These are phyloP conservation scores for Charina bottae DNA, from an alignment of 2,113 vertebrate genomes.

Conservation along the genomic window DNA sequence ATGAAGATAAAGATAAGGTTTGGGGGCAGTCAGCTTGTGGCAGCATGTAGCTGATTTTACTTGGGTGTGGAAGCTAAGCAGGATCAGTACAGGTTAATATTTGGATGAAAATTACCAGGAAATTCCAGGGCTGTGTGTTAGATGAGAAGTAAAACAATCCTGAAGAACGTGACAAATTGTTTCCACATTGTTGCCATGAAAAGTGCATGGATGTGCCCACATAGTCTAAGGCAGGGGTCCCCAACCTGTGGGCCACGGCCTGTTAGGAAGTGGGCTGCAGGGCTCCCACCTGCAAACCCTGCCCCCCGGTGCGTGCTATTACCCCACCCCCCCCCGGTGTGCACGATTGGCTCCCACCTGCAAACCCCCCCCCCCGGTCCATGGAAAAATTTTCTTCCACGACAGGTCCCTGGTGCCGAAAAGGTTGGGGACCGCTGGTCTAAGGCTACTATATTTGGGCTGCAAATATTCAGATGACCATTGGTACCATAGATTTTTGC, in stretches of 20 bases:
- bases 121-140: neutral
- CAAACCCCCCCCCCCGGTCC: too few relatives aligned
- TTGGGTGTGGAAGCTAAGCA: neutral
- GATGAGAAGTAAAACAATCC: neutral
- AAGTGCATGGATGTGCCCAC: neutral
- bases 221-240: neutral
- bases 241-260: too few relatives aligned
- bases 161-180: neutral
- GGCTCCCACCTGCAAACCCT: too few relatives aligned
- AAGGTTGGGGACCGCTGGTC: too few relatives aligned
- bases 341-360: too few relatives aligned
- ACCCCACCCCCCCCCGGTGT: too few relatives aligned
- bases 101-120: neutral
- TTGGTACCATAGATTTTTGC: neutral
- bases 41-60: neutral
- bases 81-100: neutral
- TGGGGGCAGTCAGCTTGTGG: neutral
- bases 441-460: neutral
- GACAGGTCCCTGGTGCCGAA: too few relatives aligned
- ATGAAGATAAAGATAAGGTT: neutral
- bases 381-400: too few relatives aligned
- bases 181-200: neutral
- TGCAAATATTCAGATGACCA: neutral
- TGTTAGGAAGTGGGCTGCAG: too few relatives aligned
- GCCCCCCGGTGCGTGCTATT: too few relatives aligned